Evolutionary conservation across 2,888 invertebrate species (phyloP).

Genomic region (Eupithecia subfuscata): DNA sequence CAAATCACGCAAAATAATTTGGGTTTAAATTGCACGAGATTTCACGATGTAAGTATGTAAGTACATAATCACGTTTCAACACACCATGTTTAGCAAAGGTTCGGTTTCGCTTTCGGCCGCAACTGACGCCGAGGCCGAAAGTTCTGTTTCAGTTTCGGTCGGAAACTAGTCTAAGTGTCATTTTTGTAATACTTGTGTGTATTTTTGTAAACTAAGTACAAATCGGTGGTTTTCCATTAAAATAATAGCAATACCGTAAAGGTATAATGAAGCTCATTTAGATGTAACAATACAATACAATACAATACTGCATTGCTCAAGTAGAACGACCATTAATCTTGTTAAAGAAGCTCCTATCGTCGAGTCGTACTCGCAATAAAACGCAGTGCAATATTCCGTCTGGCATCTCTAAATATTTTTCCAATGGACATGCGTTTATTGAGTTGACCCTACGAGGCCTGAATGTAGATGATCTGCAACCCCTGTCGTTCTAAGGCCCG

Average conservation of each 20-base stretch:
- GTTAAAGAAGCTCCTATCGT: not conserved
- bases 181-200: not conserved
- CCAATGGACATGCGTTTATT: constrained; percentile 32
- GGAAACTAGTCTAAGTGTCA: not conserved
- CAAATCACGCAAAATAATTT: no score
- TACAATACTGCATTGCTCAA: not conserved
- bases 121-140: no score
- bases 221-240: not conserved
- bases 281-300: no score
- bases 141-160: no score
- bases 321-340: not conserved
- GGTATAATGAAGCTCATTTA: not conserved
- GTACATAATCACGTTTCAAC: no score
- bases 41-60: no score
- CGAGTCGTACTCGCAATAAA: not conserved
- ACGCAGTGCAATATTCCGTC: constrained; percentile 15
- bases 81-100: no score
- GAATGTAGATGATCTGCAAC: constrained; percentile 16
- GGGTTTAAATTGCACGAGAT: no score
- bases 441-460: constrained; percentile 28
- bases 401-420: constrained; percentile 27
- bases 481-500: not conserved
- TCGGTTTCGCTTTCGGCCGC: no score
- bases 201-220: no score
- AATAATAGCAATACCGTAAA: not conserved